A percentile compares a stretch with the other conserved stretches of the same genome.
phyloP scores from a whole-genome alignment of 1,140 invertebrate genomes.

The Drosophila funebris region DNA sequence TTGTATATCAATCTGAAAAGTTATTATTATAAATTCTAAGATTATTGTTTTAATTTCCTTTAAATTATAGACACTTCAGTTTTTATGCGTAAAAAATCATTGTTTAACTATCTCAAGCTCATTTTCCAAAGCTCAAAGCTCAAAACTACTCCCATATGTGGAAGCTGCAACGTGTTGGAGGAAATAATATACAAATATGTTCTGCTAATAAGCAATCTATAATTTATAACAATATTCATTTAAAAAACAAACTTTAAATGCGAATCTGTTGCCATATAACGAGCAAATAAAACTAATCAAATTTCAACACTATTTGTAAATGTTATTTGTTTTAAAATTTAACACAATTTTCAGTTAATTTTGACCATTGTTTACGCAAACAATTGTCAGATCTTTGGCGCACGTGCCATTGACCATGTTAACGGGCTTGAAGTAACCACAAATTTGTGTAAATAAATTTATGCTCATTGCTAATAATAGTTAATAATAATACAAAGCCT shows the following conservation, averaged over 20 bases:
- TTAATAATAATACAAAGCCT: not conserved
- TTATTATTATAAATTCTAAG: no score
- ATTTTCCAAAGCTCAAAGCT: no score
- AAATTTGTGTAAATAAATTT: not conserved
- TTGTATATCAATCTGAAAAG: no score
- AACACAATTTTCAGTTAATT: conserved; percentile 44
- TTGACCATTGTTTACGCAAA: conserved; percentile 30
- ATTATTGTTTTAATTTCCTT: no score
- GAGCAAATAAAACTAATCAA: conserved; percentile 5
- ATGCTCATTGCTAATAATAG: not conserved
- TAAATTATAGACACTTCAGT: no score
- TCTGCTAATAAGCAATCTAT: no score
- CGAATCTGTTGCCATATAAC: not conserved
- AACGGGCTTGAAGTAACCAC: not conserved
- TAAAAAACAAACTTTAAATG: not conserved
- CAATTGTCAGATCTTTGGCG: conserved; percentile 37
- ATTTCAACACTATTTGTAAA: not conserved
- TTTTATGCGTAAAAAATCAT: no score
- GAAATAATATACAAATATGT: no score
- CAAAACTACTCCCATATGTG: no score
- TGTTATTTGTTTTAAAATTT: conserved; percentile 36
- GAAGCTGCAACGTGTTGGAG: no score
- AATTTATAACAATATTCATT: not conserved
- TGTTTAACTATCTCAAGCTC: no score
- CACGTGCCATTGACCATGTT: conserved; percentile 52